Evolutionary conservation across 1,140 invertebrate species (phyloP).

Genomic region (Calliopsis andreniformis): DNA sequence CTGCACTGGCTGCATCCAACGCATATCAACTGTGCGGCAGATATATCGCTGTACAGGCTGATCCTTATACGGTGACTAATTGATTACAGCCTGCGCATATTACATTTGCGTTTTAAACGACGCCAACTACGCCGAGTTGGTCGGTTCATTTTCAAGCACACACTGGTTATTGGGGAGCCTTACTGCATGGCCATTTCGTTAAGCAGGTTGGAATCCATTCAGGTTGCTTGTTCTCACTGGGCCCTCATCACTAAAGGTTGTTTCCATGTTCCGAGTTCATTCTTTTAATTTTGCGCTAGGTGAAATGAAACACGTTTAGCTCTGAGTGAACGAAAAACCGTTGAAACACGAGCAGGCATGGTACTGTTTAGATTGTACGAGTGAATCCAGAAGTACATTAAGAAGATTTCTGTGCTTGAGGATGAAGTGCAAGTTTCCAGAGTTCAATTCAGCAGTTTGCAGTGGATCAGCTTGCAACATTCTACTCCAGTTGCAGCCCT

Average conservation of each 20-base stretch:
- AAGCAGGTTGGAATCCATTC: neutral
- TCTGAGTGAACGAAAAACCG: too few species aligned
- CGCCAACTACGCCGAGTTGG: neutral
- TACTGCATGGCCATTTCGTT: neutral
- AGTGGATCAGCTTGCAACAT: neutral
- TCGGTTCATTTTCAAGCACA: neutral
- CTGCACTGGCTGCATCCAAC: constrained; percentile 28
- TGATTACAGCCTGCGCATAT: constrained; percentile 37
- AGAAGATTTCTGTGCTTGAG: neutral
- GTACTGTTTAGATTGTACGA: too few species aligned
- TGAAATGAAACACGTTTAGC: too few species aligned
- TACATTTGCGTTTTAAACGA: constrained; percentile 32
- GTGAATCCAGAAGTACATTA: too few species aligned
- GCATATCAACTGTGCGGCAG: constrained; percentile 26
- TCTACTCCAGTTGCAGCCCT: neutral
- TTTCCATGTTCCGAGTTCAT: too few species aligned
- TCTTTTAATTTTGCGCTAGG: too few species aligned
- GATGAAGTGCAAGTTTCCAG: neutral
- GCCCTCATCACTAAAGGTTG: too few species aligned
- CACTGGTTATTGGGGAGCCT: neutral
- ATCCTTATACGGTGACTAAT: constrained; percentile 54
- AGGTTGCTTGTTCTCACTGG: neutral
- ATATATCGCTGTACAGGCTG: constrained; percentile 39
- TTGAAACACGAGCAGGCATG: too few species aligned
- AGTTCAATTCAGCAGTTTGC: neutral